Evolutionary conservation across 2,888 invertebrate genomes (phyloP), one percentile per base, ranked within the genome.

Genomic region (Drosophila affinis): DNA sequence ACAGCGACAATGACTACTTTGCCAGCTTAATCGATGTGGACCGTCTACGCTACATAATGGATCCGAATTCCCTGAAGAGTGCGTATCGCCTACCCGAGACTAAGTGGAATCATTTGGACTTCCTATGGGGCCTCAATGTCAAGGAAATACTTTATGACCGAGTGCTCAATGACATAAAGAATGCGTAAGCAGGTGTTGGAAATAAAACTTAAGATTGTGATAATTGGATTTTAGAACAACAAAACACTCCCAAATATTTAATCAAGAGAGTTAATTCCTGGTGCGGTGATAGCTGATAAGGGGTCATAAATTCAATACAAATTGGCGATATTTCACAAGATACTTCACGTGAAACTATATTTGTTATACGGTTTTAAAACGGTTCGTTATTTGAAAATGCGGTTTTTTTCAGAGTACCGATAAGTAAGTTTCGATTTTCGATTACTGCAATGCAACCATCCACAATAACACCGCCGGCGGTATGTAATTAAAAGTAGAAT

Each of bases 1-100:
- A 90, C 62, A 84, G 89, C 18, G 90, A 90, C 45, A 90, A 89
- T 21, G 89, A 89, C 44, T 89, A 90, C 44, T 79, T 89, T 17
- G 81, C 89, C 9, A 79, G 86, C n/a, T 51, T 90, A 2, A 79
- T 90, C 0, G 89, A 89, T 58, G 90, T 89, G 9, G 89, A 90
- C 24, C 59, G 52, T n/a, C 72, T 89, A n/a, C 74, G 88, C 1
- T 59, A 59, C 12, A 56, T 61, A 5, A 62, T 89, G 62, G 72
- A 76, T 7, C 76, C 73, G 0, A 32, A 21, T 1, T 49, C 76
- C 0, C n/a, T 89, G 0, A 78, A 60, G 18, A 63, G 79, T 0
- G 89, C 89, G 1, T 89, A 90, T 48, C 81, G 83, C 1, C 14
- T 89, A 64, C 89, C 89, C 9, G 62, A 90, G 55, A 47, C 47